Base-by-base conservation (phyloP, 2,888 invertebrate species). In the Julus scandinavius region DNA sequence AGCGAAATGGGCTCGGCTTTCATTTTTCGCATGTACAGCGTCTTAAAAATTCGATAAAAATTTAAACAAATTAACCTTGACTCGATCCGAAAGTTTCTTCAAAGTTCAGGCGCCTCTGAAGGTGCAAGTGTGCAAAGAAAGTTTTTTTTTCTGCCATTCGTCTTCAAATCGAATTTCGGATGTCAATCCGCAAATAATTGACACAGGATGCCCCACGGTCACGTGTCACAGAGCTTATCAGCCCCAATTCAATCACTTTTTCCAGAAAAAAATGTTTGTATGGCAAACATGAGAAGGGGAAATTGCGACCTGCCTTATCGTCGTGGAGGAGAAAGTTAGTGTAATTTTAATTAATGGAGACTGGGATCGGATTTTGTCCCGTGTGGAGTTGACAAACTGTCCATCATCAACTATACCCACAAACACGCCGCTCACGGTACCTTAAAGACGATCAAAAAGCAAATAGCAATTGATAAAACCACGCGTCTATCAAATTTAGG, bases 41-140 rank as follows among this genome's bases (percentile, higher is more conserved):
- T 63, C 63, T 63, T 20, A 3, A 11, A 63, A 63, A 63, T 63
- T 20, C 63, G 63, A 63, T 63, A 63, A 63, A 63, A 63, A 63
- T 63, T 63, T 63, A 20, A 63, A 63, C 63, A 63, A 63, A 63
- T 63, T 63, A 63, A 63, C 63, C 63, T 63, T 63, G 63, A 63
- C 63, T 63, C 63, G 63, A 63, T 5, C 63, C 58, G 58, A 58
- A 5, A 17, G 58, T 58, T 58, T 58, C 58, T 58, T 58, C 15
- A n/a, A 63, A 63, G 63, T 63, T 63, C 63, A 63, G 20, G 1
- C n/a, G 63, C 63, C n/a, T 9, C 63, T 63, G 63, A n/a, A n/a
- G n/a, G 63, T 20, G 63, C 29, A 29, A 29, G 29, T 20, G 20
- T n/a, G 5, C 4, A 15, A n/a, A 20, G 13, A n/a, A 9, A 3